phyloP scores from a whole-genome alignment of 2,113 vertebrate genomes.

The Cottus gobio region DNA sequence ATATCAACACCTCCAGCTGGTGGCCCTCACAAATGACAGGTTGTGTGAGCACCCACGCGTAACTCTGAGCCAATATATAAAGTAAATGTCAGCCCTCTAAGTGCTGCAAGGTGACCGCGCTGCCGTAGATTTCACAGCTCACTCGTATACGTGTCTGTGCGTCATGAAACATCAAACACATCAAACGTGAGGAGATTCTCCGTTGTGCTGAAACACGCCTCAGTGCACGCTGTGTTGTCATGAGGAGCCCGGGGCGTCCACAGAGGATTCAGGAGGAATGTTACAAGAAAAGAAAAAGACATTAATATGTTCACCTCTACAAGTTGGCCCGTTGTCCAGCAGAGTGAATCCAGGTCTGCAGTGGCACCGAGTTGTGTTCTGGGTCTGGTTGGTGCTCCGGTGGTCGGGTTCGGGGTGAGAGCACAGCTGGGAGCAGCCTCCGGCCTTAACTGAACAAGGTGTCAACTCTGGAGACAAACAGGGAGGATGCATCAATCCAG shows the following conservation, averaged over 20 bases:
- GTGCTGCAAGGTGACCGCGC: not conserved
- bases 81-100: not conserved
- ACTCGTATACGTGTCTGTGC: constrained; percentile 6
- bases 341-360: constrained; percentile 70
- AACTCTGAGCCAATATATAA: not conserved
- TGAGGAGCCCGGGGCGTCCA: constrained; percentile 16
- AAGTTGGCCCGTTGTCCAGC: constrained; percentile 62
- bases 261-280: constrained; percentile 37
- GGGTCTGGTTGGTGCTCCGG: constrained; percentile 38
- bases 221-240: constrained; percentile 9
- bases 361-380: constrained; percentile 51
- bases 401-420: constrained; percentile 38
- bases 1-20: constrained; percentile 7
- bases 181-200: constrained; percentile 33
- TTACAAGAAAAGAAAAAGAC: not conserved
- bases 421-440: constrained; percentile 78
- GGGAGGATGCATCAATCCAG: not conserved
- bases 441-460: constrained; percentile 72
- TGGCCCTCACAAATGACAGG: constrained; percentile 15
- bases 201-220: constrained; percentile 52
- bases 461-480: constrained; percentile 57
- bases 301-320: constrained; percentile 59
- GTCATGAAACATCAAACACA: constrained; percentile 34
- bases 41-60: not conserved
- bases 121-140: constrained; percentile 27